Percentiles rank a stretch among this genome's conserved stretches.
phyloP scores from a whole-genome alignment of 2,888 invertebrate genomes.

The Zeuzera pyrina region DNA sequence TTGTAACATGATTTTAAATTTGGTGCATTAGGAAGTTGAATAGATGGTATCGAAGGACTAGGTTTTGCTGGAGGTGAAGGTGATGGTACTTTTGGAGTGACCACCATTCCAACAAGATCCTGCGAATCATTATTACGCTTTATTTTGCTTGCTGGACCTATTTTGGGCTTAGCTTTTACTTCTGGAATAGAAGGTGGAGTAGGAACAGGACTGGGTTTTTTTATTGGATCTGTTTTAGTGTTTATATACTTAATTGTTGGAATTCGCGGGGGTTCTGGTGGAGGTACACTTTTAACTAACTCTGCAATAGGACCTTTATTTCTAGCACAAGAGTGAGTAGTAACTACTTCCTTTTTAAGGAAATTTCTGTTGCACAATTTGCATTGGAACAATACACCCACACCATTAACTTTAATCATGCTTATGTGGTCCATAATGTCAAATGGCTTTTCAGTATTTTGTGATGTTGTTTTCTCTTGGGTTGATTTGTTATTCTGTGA shows the following conservation, averaged over 20 bases:
- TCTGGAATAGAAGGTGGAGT: constrained; percentile 6
- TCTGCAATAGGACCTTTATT: constrained; percentile 43
- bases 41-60: constrained; percentile 20
- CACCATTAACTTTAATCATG: constrained; percentile 59
- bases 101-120: constrained; percentile 16
- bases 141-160: constrained; percentile 56
- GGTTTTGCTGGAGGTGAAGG: constrained; percentile 10
- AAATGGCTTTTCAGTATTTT: constrained; percentile 21
- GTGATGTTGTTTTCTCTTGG: constrained; percentile 2
- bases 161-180: constrained; percentile 36
- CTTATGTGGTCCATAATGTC: constrained; percentile 60
- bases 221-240: constrained; percentile 30
- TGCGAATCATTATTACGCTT: constrained; percentile 20
- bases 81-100: constrained; percentile 12
- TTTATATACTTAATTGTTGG: constrained; percentile 56
- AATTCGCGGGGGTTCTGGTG: constrained; percentile 40
- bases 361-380: constrained; percentile 62
- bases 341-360: constrained; percentile 50
- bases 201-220: background rate
- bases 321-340: constrained; percentile 57
- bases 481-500: too few species aligned
- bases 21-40: constrained; percentile 35
- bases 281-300: constrained; percentile 23
- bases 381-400: constrained; percentile 61
- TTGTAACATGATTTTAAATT: constrained; percentile 47